These are phyloP conservation scores for Agrotis exclamationis DNA, from an alignment of 2,888 invertebrate species.

Conservation along the genomic window DNA sequence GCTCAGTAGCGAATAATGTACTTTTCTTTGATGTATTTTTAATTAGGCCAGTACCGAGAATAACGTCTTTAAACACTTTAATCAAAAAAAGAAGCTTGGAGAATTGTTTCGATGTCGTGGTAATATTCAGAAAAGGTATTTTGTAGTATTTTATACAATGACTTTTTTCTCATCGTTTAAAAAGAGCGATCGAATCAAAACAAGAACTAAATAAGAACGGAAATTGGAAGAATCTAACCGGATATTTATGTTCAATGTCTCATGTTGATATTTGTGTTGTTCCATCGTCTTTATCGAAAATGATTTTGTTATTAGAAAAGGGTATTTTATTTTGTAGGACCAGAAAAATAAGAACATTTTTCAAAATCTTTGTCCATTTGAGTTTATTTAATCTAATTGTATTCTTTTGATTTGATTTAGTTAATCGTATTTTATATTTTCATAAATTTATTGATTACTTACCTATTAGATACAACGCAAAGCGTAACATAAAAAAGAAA, in stretches of 20 bases:
- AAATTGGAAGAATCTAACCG: slow-evolving; percentile 44
- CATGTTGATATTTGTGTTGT: slow-evolving; percentile 36
- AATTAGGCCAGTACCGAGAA: slow-evolving; percentile 10
- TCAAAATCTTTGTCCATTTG: neutral
- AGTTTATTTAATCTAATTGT: no score
- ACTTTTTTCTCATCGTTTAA: slow-evolving; percentile 8
- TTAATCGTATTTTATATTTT: neutral
- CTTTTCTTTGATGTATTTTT: slow-evolving; percentile 25
- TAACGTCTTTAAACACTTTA: neutral
- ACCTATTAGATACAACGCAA: neutral
- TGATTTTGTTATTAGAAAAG: neutral
- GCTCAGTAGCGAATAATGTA: slow-evolving; percentile 24
- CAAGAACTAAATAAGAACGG: slow-evolving; percentile 42
- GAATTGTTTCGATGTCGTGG: neutral
- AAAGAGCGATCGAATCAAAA: slow-evolving; percentile 36
- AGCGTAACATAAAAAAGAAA: neutral
- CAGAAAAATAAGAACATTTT: no score
- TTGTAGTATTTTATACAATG: slow-evolving; percentile 9
- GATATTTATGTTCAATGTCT: slow-evolving; percentile 40
- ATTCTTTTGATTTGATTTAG: neutral
- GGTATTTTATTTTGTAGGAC: neutral
- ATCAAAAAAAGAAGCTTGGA: neutral
- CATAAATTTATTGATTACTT: no score
- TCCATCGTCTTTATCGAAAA: slow-evolving; percentile 12
- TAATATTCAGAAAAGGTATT: slow-evolving; percentile 21